A percentile compares a stretch with the other conserved stretches of the same genome.
These are phyloP conservation scores for Catocala fraxini DNA, from an alignment of 2,888 invertebrate genomes.

Conservation along the genomic window DNA sequence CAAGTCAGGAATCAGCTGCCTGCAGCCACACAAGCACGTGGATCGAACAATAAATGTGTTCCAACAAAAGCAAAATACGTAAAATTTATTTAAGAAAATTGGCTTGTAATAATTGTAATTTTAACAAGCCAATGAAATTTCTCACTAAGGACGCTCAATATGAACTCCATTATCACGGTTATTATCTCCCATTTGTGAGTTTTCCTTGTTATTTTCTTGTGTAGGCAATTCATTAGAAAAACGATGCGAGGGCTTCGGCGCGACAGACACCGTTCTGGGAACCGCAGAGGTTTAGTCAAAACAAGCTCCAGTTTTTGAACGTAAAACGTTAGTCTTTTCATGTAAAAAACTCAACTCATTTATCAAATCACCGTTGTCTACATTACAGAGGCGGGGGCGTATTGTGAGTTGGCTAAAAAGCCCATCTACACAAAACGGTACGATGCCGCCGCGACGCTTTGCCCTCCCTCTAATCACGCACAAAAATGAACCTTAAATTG, in stretches of 20 bases:
- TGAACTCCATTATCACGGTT: constrained; percentile 45
- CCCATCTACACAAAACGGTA: constrained; percentile 70
- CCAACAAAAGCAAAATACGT: not conserved
- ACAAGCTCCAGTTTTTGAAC: constrained; percentile 65
- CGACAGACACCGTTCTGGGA: constrained; percentile 60
- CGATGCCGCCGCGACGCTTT: constrained; percentile 56
- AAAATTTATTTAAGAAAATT: constrained; percentile 19
- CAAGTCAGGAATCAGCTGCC: no score
- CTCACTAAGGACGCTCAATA: constrained; percentile 41
- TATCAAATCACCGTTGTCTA: constrained; percentile 83
- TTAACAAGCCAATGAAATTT: constrained; percentile 29
- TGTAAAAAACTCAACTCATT: constrained; percentile 76
- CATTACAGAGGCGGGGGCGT: constrained; percentile 73
- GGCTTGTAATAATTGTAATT: constrained; percentile 28
- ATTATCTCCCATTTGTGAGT: constrained; percentile 40
- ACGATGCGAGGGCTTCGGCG: constrained; percentile 55
- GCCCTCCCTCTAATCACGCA: constrained; percentile 52
- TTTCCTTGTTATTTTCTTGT: constrained; percentile 49
- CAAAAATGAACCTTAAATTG: constrained; percentile 65
- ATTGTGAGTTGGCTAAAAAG: constrained; percentile 80
- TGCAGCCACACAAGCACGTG: no score
- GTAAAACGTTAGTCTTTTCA: constrained; percentile 72
- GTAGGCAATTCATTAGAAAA: constrained; percentile 51
- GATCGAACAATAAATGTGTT: no score
- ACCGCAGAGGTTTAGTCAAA: constrained; percentile 68